phyloP scores from a whole-genome alignment of 2,797 vertebrate genomes.

The Zenarchopterus dispar region DNA sequence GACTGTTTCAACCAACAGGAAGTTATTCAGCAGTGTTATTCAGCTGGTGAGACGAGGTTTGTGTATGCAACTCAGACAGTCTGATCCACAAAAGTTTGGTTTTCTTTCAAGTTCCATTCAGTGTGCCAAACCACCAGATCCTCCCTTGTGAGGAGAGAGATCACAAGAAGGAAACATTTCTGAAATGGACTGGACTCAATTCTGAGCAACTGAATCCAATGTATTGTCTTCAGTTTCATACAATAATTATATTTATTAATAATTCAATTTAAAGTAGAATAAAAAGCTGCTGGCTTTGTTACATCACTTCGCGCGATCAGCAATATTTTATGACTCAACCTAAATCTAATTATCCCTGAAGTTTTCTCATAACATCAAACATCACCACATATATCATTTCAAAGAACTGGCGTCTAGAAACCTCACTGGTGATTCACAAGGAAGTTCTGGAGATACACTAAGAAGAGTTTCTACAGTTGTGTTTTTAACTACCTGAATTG shows the following conservation, averaged over 20 bases:
- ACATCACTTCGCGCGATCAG: no score
- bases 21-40: conserved; percentile 6
- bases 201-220: neutral
- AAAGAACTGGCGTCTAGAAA: no score
- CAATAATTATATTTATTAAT: neutral
- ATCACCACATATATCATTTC: no score
- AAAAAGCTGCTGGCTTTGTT: no score
- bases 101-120: neutral
- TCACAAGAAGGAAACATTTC: neutral
- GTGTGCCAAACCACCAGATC: conserved; percentile 22
- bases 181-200: neutral
- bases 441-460: no score
- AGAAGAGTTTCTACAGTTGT: no score
- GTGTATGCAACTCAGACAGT: conserved; percentile 15
- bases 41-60: conserved; percentile 17
- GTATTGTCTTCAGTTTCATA: neutral
- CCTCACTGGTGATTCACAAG: no score
- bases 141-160: conserved; percentile 13
- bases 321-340: no score
- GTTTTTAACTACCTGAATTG: no score
- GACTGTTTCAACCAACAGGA: neutral
- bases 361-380: no score
- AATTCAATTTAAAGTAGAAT: no score
- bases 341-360: no score
- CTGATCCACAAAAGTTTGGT: conserved; percentile 7